Conservation (phyloP, 2,113 vertebrate species). For the Perognathus longimembris region DNA sequence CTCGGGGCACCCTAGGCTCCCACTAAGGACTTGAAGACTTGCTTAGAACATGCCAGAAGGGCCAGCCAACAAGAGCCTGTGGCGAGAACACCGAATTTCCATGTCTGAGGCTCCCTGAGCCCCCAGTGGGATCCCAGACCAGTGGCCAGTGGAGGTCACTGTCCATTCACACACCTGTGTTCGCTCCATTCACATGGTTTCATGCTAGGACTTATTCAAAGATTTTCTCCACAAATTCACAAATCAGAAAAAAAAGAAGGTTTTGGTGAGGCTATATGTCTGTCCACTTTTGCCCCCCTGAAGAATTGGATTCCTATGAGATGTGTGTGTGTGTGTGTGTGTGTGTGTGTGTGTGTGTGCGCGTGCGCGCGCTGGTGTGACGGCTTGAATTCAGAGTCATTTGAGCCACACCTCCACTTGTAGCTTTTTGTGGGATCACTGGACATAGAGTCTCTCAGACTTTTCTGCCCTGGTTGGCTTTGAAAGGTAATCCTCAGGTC, state of each 20-base stretch:
- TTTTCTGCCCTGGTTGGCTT: too few species aligned
- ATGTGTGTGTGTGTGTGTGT: too few species aligned
- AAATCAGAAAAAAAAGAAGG: not conserved
- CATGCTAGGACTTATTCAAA: not conserved
- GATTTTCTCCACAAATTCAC: not conserved
- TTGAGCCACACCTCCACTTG: too few species aligned
- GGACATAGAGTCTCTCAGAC: too few species aligned
- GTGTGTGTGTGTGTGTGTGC: too few species aligned
- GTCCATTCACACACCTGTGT: fast-evolving
- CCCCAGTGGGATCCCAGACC: too few species aligned
- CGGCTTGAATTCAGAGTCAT: too few species aligned
- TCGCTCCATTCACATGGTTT: not conserved
- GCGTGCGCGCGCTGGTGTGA: too few species aligned
- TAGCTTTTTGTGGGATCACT: too few species aligned
- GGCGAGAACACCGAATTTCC: not conserved
- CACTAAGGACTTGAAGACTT: not conserved
- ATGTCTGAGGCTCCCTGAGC: too few species aligned
- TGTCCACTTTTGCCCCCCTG: not conserved
- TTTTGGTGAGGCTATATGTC: not conserved
- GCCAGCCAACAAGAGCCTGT: not conserved
- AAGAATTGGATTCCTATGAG: not conserved
- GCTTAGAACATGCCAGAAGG: not conserved
- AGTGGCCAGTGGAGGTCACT: not conserved
- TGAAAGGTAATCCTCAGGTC: too few species aligned
- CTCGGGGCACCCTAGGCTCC: too few species aligned